Evolutionary conservation across 2,888 invertebrate genomes (phyloP).

Genomic region (Eremobia ochroleuca): DNA sequence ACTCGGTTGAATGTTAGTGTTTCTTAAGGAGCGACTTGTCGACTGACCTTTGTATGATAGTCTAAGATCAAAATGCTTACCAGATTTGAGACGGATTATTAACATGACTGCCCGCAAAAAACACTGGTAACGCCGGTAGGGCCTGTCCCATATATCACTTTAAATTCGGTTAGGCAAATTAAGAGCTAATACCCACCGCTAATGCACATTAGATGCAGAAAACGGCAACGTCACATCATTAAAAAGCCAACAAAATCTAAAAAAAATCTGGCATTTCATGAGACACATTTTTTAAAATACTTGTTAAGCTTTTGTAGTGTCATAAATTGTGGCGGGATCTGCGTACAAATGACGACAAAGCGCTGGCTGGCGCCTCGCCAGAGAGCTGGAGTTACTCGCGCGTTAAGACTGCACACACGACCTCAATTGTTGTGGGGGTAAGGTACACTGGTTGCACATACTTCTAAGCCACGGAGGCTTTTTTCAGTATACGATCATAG

Average conservation of each 20-base stretch:
- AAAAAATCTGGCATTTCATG: slow-evolving; percentile 22
- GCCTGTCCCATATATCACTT: neutral
- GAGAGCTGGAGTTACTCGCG: slow-evolving; percentile 35
- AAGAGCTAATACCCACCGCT: neutral
- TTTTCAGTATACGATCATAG: slow-evolving; percentile 6
- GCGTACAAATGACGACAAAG: slow-evolving; percentile 55
- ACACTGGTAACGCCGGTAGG: neutral
- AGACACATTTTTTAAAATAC: slow-evolving; percentile 30
- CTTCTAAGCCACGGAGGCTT: slow-evolving; percentile 1
- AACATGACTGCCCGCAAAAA: neutral
- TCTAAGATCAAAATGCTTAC: neutral
- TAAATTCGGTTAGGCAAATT: neutral
- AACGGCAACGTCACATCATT: neutral
- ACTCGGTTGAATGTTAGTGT: neutral
- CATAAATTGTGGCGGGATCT: slow-evolving; percentile 50
- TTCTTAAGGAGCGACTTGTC: neutral
- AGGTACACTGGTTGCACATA: slow-evolving; percentile 41
- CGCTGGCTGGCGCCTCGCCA: slow-evolving; percentile 57
- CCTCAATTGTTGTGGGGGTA: slow-evolving; percentile 32
- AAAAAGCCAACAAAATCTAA: slow-evolving; percentile 6
- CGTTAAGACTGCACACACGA: slow-evolving; percentile 51
- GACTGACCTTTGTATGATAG: neutral
- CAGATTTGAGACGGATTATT: neutral
- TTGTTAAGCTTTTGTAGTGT: slow-evolving; percentile 53
- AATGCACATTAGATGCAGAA: slow-evolving; percentile 18